Base-by-base conservation (phyloP, 1,140 invertebrate genomes). In the Lordiphosa clarofinis region DNA sequence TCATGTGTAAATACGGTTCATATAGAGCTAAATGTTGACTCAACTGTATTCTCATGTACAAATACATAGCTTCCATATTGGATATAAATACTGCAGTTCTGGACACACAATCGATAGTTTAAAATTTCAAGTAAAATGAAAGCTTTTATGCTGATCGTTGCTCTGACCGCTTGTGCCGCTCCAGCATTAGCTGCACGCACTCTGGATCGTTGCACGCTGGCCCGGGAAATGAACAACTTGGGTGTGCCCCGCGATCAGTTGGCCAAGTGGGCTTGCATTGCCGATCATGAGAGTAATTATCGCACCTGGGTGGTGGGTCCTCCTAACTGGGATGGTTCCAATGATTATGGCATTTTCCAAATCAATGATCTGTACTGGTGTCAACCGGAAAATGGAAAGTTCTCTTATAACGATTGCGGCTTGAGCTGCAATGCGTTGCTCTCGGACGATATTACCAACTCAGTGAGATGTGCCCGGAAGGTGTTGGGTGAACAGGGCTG, bases 291-390 rank as follows among this genome's bases (percentile, higher is more conserved):
- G 59, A 81, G 76, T 47, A 31, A 43, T 7, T 82, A 47, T 33
- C 68, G 72, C 35, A 76, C 73, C 0, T 36, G 10, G 12, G 59
- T 61, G 4, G 62, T 72, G 24, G 76, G 79, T 11, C 58, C 62
- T 1, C 1, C 43, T 10, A 87, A 86, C 15, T 12, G 11, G 5
- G 69, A 87, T 46, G 73, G 69, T 35, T 74, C 67, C 42, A 37
- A 63, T 1, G 84, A 86, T 57, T 82, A 73, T 44, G 78, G 86
- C 6, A 68, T 81, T 19, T 87, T 87, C 54, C 78, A 87, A 49
- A 78, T 87, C 38, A 88, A 87, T 37, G 59, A 73, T 50, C 52
- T 54, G 5, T 86, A 72, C 24, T 88, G 86, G 86, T 87, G 86
- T 47, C 67, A 63, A 40, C 62, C 62, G 6, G 7, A 55, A 0